These are phyloP conservation scores for Channallabes apus DNA, from an alignment of 2,797 vertebrate species.

Conservation along the genomic window DNA sequence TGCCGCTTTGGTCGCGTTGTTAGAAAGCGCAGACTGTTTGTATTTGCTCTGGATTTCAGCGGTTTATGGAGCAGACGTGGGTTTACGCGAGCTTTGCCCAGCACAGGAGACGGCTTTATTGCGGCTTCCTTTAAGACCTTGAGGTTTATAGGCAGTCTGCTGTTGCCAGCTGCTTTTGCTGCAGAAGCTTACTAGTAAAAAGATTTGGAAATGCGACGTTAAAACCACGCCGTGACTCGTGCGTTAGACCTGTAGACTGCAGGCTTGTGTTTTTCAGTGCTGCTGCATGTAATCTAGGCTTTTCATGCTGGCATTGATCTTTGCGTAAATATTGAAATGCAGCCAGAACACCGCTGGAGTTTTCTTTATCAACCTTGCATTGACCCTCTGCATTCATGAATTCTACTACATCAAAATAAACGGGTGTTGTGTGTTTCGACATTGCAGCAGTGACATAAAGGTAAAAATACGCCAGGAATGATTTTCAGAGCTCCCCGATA, in stretches of 20 bases:
- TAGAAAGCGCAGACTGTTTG: background rate
- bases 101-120: slow-evolving; percentile 30
- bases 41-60: slow-evolving; percentile 11
- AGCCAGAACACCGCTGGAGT: background rate
- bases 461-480: background rate
- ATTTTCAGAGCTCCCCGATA: too few relatives aligned
- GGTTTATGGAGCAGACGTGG: slow-evolving; percentile 20
- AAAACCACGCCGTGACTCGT: slow-evolving; percentile 21
- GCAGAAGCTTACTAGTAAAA: slow-evolving; percentile 20
- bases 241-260: slow-evolving; percentile 19
- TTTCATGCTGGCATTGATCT: slow-evolving; percentile 1
- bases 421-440: too few relatives aligned
- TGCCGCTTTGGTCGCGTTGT: background rate
- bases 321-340: slow-evolving; percentile 12
- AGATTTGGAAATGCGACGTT: slow-evolving; percentile 33
- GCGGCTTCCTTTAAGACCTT: slow-evolving; percentile 33
- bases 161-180: slow-evolving; percentile 28
- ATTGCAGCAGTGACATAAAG: background rate
- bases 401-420: background rate
- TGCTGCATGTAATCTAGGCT: slow-evolving; percentile 15
- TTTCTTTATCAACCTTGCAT: slow-evolving; percentile 8
- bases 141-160: slow-evolving; percentile 38
- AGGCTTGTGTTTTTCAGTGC: background rate
- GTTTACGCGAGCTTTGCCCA: slow-evolving; percentile 29
- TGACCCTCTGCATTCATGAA: background rate